Evolutionary conservation across 2,113 vertebrate species (phyloP), one percentile per base, ranked within the genome.

Genomic region (Tricholaema leucomelas): DNA sequence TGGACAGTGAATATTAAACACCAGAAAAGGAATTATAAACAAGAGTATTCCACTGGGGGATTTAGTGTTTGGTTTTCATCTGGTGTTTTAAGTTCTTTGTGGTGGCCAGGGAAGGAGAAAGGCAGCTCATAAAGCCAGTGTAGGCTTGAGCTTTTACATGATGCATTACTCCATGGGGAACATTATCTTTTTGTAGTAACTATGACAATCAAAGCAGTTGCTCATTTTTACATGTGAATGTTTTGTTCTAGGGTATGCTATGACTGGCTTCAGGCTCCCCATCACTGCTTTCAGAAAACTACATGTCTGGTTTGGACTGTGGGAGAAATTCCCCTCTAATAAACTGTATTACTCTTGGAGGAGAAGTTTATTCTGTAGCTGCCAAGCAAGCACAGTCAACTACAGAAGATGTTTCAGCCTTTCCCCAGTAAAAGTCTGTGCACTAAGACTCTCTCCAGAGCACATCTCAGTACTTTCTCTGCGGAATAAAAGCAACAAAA

Each of bases 401-500:
- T 88, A 94, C 93, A 95, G 91, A 81, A 95, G 82, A 54, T 85
- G 88, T 59, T 87, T 96, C 63, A 88, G 61, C 65, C 46, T 96
- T 87, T 96, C 95, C 60, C 94, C 96, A n/a, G 48, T 88, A 66
- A 96, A 94, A 78, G 54, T 91, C 58, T 56, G 86, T 74, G 75
- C 78, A 14, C 91, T 96, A 80, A 91, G 94, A 92, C 94, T 94
- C 20, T 95, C 93, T 76, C 95, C 95, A 61, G 93, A 96, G 86
- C 92, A 35, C 95, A 25, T 85, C 81, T 70, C 83, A 50, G 63
- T 97, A 79, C 75, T 97, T 97, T 96, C 97, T 28, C 48, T 97
- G 65, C 97, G 99, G 88, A 98, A 97, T 84, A 99, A 99, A 97
- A 98, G 98, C 96, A 98, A 90, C 88, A 97, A 98, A 93, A 97